Evolutionary conservation across 2,888 invertebrate genomes (phyloP).

Genomic region (Byasa hedistus): DNA sequence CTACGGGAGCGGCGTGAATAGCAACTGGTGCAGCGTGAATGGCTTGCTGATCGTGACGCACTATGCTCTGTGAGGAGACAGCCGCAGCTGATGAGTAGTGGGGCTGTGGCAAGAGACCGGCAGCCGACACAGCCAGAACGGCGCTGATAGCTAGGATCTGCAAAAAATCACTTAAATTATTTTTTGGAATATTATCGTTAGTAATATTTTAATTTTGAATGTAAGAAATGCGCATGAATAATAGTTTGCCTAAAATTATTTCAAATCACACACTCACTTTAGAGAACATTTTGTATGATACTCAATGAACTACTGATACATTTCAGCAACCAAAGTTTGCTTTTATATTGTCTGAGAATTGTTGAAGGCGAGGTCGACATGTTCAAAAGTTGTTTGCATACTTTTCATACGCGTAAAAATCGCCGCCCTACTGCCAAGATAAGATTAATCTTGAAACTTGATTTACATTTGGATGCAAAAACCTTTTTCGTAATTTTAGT

Average conservation of each 20-base stretch:
- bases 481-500: too few relatives aligned
- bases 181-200: too few relatives aligned
- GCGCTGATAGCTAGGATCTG: conserved; percentile 32
- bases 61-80: too few relatives aligned
- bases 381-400: conserved; percentile 16
- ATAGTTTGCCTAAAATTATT: too few relatives aligned
- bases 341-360: conserved; percentile 26
- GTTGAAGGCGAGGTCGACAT: conserved; percentile 20
- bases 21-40: conserved; percentile 7
- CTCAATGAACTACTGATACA: neutral
- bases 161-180: neutral
- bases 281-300: conserved; percentile 51
- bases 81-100: conserved; percentile 9
- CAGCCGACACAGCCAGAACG: conserved; percentile 55
- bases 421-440: too few relatives aligned
- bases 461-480: too few relatives aligned
- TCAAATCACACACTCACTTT: conserved; percentile 49
- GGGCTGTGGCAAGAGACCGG: conserved; percentile 38
- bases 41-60: conserved; percentile 27
- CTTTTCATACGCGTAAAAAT: conserved; percentile 1
- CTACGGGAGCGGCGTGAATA: conserved; percentile 21
- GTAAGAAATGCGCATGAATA: too few relatives aligned
- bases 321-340: conserved; percentile 5
- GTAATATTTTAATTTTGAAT: too few relatives aligned
- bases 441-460: too few relatives aligned